Conservation (phyloP, 2,888 invertebrate genomes). For the Cryptocephalus moraei region DNA sequence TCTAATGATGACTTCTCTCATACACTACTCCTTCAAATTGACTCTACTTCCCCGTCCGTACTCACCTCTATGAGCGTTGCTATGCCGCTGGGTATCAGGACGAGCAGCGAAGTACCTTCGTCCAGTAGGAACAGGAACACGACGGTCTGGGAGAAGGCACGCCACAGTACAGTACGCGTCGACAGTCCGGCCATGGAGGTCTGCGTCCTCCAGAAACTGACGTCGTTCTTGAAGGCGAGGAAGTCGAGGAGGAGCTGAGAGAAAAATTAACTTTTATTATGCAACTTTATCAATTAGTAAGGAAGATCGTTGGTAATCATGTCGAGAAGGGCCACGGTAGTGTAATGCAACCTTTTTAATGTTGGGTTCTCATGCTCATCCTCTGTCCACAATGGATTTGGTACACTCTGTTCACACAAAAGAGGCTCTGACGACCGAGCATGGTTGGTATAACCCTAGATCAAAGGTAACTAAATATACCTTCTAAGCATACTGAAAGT, state of each 20-base stretch:
- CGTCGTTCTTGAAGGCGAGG: constrained; percentile 95
- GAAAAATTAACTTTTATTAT: not conserved
- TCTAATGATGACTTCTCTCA: no score
- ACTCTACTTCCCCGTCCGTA: not conserved
- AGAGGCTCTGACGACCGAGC: no score
- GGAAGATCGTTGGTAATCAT: not conserved
- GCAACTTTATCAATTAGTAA: not conserved
- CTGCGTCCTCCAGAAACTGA: constrained; percentile 85
- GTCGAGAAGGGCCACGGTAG: no score
- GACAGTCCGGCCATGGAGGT: constrained; percentile 84
- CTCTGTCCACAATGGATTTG: no score
- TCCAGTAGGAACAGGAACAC: constrained; percentile 89
- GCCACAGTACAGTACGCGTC: constrained; percentile 81
- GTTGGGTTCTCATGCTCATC: no score
- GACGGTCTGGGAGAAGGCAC: constrained; percentile 83
- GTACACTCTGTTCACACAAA: no score
- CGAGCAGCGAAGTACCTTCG: constrained; percentile 82
- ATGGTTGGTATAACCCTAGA: no score
- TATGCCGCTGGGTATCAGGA: constrained; percentile 78
- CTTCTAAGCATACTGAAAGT: no score
- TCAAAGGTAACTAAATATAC: no score
- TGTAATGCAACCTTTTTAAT: no score
- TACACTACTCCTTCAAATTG: no score
- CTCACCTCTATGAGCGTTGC: constrained; percentile 81
- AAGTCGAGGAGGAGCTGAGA: constrained; percentile 90